Evolutionary conservation across 2,113 vertebrate species (phyloP).

Genomic region (Mastomys natalensis): DNA sequence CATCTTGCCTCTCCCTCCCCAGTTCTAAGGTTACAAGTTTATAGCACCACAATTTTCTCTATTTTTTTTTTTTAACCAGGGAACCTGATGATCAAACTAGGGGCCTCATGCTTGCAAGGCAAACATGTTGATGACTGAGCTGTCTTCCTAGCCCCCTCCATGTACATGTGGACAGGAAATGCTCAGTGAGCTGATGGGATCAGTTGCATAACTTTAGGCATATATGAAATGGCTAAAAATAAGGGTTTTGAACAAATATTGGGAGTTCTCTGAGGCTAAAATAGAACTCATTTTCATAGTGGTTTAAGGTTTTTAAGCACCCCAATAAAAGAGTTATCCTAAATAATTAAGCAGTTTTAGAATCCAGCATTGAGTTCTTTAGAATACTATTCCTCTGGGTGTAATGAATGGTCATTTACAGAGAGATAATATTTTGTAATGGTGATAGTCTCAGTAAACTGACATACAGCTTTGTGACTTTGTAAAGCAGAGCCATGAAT

Average conservation of each 20-base stretch:
- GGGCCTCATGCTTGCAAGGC: neutral
- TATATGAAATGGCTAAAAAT: neutral
- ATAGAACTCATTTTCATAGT: neutral
- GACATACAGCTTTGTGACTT: slow-evolving; percentile 4
- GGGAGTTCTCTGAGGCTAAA: neutral
- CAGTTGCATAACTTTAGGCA: neutral
- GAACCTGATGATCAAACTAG: neutral
- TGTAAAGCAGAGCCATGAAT: slow-evolving; percentile 26
- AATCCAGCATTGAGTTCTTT: slow-evolving; percentile 21
- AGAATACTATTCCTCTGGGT: slow-evolving; percentile 13
- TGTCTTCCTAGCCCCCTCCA: neutral
- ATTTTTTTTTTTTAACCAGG: neutral
- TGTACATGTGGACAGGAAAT: neutral
- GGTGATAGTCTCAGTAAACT: neutral
- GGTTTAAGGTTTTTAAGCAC: neutral
- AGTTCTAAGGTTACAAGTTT: neutral
- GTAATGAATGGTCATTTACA: slow-evolving; percentile 41
- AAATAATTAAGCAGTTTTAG: slow-evolving; percentile 57
- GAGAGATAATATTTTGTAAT: slow-evolving; percentile 16
- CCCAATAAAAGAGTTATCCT: slow-evolving; percentile 49
- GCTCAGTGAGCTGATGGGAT: neutral
- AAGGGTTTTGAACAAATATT: slow-evolving; percentile 31
- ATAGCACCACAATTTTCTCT: neutral
- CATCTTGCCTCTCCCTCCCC: neutral
- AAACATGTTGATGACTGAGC: neutral